A percentile compares a stretch with the other conserved stretches of the same genome.
These are phyloP conservation scores for Micromys minutus DNA, from an alignment of 2,113 vertebrate genomes.

Conservation along the genomic window DNA sequence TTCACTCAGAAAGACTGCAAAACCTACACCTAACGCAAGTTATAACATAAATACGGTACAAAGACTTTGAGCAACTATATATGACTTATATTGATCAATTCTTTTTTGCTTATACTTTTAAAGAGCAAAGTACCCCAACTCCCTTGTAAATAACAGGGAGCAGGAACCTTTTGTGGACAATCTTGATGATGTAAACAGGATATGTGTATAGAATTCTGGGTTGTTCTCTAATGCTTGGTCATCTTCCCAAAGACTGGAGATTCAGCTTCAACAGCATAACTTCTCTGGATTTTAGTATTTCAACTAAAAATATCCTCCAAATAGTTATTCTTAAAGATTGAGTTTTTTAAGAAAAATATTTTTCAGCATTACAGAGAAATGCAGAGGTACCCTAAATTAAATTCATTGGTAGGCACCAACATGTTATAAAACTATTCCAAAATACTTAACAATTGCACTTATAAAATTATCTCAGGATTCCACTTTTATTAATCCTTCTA, in stretches of 20 bases:
- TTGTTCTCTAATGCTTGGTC: neutral
- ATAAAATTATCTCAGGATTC: constrained; percentile 32
- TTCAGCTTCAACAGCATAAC: neutral
- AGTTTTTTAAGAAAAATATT: neutral
- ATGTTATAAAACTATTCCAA: neutral
- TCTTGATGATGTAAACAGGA: neutral
- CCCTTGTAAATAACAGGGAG: neutral
- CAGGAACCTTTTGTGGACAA: neutral
- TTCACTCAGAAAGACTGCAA: constrained; percentile 58
- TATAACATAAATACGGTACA: neutral
- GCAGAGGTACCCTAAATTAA: neutral
- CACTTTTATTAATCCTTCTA: neutral
- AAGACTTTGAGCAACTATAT: neutral
- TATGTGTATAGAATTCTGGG: neutral
- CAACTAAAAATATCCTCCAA: neutral
- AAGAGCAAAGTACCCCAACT: neutral
- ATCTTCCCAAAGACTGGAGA: neutral
- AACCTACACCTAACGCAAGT: constrained; percentile 26
- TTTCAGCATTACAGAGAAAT: constrained; percentile 23
- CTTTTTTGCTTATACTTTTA: neutral
- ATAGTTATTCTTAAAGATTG: neutral
- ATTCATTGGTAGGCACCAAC: neutral
- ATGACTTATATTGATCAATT: neutral
- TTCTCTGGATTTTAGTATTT: constrained; percentile 18
- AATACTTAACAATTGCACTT: neutral